Base-by-base conservation (phyloP, 1,140 invertebrate genomes). In the Heliothis subflexa region DNA sequence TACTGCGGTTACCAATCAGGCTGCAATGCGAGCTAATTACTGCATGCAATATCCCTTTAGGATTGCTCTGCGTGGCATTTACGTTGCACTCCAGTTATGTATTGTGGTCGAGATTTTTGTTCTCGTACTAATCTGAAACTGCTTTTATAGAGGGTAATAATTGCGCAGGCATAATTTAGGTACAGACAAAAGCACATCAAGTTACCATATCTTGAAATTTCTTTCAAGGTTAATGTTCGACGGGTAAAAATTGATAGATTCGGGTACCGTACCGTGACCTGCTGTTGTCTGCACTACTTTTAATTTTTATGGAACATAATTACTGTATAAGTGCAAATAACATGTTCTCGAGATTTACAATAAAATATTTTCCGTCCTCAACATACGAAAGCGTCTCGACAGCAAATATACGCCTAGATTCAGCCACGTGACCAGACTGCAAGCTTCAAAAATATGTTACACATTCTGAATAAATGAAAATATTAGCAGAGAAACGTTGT, bases 1-100 rank as follows among this genome's bases (percentile, higher is more conserved):
- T 64, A 64, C 14, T 64, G 61, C 61, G 61, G 61, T 47, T 64
- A 45, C 33, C 61, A 47, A 64, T 64, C 61, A 64, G 33, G 61
- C 40, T 47, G 61, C 40, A 16, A 18, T 47, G 40, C 61, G 28
- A 45, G 61, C 61, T 64, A 64, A 64, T 64, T 64, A 64, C 40
- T 47, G 61, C 40, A 47, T 64, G 33, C 61, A 16, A 64, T 64
- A 47, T 64, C 61, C 61, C 61, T 64, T 64, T 40, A 64, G 61
- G 40, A 64, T 64, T 64, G 61, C 61, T 10, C 33, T n/a, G 13
- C 47, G 55, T 12, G 18, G 55, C 33, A 47, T 45, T 47, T 47
- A 40, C 33, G 16, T 14, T n/a, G 61, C 33, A 64, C 1, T n/a
- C 40, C 28, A 16, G 33, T 57, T 25, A 57, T 2, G 55, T 57